phyloP scores from a whole-genome alignment of 2,113 vertebrate species.

The human region GRCh38 chr22:43222001-43222500 shows the following conservation, averaged over 20 bases:
- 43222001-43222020: too few species aligned
- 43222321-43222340: background rate
- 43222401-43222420: fast-evolving
- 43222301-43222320: background rate
- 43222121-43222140: fast-evolving
- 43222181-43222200: background rate
- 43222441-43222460: background rate
- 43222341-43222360: background rate
- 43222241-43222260: fast-evolving
- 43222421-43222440: fast-evolving
- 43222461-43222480: background rate
- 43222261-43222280: fast-evolving
- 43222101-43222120: fast-evolving
- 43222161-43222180: background rate
- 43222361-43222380: background rate
- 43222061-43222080: too few species aligned
- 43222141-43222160: background rate
- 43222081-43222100: fast-evolving
- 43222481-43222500: background rate
- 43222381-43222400: fast-evolving
- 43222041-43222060: too few species aligned
- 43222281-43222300: background rate
- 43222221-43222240: fast-evolving
- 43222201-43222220: fast-evolving
- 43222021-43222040: too few species aligned